Evolutionary conservation across 2,113 vertebrate genomes (phyloP).

Genomic region (Centropus unirufus): DNA sequence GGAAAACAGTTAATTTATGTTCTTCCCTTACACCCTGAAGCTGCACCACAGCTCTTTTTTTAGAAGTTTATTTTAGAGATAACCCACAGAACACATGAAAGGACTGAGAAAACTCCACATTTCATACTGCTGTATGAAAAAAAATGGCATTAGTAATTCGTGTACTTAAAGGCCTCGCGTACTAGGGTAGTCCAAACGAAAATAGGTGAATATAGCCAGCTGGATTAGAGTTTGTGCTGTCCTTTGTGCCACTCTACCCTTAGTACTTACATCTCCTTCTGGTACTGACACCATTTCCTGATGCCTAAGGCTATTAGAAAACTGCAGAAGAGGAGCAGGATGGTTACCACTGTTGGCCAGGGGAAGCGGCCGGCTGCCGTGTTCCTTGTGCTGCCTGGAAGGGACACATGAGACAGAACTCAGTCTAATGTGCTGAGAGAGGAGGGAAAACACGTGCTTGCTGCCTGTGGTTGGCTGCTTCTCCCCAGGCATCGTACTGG

Average conservation of each 20-base stretch:
- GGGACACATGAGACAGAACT: background rate
- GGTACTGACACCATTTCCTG: conserved; percentile 75
- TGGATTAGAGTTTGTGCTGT: background rate
- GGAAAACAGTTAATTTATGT: background rate
- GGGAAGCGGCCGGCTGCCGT: background rate
- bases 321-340: conserved; percentile 56
- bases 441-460: rapidly evolving
- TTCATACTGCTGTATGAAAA: background rate
- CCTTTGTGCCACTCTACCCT: background rate
- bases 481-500: rapidly evolving
- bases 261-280: conserved; percentile 76
- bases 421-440: rapidly evolving
- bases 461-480: rapidly evolving
- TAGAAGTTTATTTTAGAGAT: conserved; percentile 7
- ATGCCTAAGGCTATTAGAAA: conserved; percentile 51
- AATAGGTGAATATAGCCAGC: background rate
- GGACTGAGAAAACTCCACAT: background rate
- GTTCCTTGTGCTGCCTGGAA: background rate
- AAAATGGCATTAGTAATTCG: background rate
- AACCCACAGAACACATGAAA: background rate
- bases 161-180: background rate
- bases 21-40: background rate
- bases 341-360: conserved; percentile 58
- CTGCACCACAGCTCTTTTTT: background rate
- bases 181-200: rapidly evolving